Percentiles rank a stretch among this genome's conserved stretches.
These are phyloP conservation scores for Eidolon dupreanum DNA, from an alignment of 2,797 vertebrate genomes.

Conservation along the genomic window DNA sequence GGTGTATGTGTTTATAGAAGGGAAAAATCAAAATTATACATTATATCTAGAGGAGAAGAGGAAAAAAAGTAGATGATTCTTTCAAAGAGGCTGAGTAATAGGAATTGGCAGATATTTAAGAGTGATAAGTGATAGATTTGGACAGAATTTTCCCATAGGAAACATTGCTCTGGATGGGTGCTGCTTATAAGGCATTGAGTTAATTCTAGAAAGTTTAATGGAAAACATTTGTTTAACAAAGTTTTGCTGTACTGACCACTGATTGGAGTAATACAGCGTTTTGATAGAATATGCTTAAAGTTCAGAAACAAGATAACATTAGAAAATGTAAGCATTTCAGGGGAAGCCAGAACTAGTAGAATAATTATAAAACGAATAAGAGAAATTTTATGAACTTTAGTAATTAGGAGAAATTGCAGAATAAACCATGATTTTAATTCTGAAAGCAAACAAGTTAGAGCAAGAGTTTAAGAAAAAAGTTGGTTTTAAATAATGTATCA, in stretches of 20 bases:
- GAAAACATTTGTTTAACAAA: not conserved
- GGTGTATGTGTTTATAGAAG: not conserved
- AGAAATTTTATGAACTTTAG: not conserved
- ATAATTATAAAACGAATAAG: not conserved
- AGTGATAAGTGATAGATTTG: not conserved
- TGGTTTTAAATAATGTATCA: not conserved
- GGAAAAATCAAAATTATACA: not conserved
- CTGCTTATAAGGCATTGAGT: not conserved
- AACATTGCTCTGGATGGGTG: not conserved
- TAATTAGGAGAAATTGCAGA: not conserved
- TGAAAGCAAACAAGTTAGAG: not conserved
- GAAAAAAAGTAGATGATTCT: not conserved
- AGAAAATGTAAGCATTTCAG: not conserved
- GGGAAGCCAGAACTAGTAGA: not conserved
- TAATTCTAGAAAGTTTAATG: not conserved
- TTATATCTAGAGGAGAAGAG: not conserved
- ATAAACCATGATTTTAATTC: constrained; percentile 1
- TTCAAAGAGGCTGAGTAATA: not conserved
- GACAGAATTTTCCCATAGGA: not conserved
- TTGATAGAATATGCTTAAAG: not conserved
- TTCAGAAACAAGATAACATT: not conserved
- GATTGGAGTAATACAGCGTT: not conserved
- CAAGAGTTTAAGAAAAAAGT: not conserved
- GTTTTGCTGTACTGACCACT: not conserved
- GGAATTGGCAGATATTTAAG: not conserved